Base-by-base conservation (phyloP, 1,140 invertebrate species). In the Notospermus geniculatus region DNA sequence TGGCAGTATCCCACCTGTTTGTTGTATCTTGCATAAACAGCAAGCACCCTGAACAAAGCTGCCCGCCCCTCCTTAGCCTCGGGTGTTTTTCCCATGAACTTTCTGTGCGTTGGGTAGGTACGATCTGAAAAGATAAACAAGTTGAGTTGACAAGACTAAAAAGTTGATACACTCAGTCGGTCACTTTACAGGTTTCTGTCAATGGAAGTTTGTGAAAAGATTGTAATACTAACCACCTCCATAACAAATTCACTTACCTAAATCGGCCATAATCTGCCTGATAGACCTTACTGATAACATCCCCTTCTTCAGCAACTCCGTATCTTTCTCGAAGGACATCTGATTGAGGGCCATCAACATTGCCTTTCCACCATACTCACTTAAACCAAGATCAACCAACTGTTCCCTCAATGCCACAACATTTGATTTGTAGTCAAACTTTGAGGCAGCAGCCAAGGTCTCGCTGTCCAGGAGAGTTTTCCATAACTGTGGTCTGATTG, bases 11-110 rank as follows among this genome's bases (percentile, higher is more conserved):
- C 64, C 4, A 67, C 56, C 9, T 11, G 0, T 11, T 41, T 17
- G 50, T 68, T 68, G 62, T 63, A 68, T 27, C 43, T 43, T 17
- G 57, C 61, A 54, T 68, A 68, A 15, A 54, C 64, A n/a, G 64
- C 54, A 0, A 68, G 57, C 2, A 68, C 36, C 1, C 66, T 54
- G 62, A 68, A 68, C n/a, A 68, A 54, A 7, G 60, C 22, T 1
- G 64, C 66, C 29, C 54, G 19, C 13, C 60, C 57, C 57, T 68
- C 66, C 53, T 68, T 63, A 2, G 54, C 66, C 13, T 30, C 32
- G 19, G 22, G n/a, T n/a, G 54, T 63, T 27, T 63, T 19, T 2
- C 61, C 61, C 46, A 67, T 46, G 54, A 59, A 68, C 54, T 59
- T 41, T 39, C 32, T 29, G 57, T 68, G 66, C 29, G 60, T 68